Conservation (phyloP, 2,113 vertebrate genomes). For the Leiothrix lutea region DNA sequence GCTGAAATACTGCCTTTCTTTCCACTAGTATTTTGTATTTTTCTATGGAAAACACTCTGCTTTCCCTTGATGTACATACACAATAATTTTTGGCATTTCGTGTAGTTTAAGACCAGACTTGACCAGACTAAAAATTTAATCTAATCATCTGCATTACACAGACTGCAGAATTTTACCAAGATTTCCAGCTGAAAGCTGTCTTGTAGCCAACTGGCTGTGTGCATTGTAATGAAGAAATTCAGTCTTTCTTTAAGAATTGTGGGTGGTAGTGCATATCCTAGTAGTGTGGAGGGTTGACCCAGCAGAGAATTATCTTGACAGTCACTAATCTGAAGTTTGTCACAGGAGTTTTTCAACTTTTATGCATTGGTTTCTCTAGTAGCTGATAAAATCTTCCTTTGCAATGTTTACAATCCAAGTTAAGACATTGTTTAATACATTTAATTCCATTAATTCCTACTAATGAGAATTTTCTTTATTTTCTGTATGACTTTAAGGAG, state of each 20-base stretch:
- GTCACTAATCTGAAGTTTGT: not conserved
- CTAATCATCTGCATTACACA: not conserved
- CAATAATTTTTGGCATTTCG: not conserved
- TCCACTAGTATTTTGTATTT: not conserved
- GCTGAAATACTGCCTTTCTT: not conserved
- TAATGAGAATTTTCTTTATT: not conserved
- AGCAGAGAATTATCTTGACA: not conserved
- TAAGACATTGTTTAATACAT: not conserved
- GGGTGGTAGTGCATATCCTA: not conserved
- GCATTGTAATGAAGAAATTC: not conserved
- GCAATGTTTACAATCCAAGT: not conserved
- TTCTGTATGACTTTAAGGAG: not conserved
- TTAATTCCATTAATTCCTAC: not conserved
- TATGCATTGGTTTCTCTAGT: not conserved
- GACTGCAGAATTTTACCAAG: not conserved
- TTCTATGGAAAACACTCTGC: not conserved
- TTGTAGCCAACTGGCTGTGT: not conserved
- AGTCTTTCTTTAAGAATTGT: not conserved
- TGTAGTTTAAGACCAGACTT: not conserved
- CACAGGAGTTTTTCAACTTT: not conserved
- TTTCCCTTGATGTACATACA: not conserved
- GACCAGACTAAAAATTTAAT: not conserved
- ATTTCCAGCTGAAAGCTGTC: not conserved
- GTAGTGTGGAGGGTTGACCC: not conserved
- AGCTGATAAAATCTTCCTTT: not conserved